These are phyloP conservation scores for Leptinotarsa defecta DNA, from an alignment of 1,140 invertebrate genomes.

Conservation along the genomic window DNA sequence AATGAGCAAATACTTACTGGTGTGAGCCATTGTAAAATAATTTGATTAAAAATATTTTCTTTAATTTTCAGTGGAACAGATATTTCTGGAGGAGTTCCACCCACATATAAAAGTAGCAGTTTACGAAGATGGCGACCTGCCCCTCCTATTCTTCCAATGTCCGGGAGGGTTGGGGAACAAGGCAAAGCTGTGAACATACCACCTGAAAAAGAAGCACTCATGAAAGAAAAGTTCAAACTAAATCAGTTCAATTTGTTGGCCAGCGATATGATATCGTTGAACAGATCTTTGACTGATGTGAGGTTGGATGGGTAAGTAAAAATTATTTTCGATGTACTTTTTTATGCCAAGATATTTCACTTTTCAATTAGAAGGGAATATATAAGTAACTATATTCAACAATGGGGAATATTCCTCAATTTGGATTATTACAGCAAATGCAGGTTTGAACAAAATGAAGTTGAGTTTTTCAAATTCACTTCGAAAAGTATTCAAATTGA, in stretches of 20 bases:
- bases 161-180: constrained; percentile 82
- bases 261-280: constrained; percentile 96
- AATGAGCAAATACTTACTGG: background rate
- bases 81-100: constrained; percentile 19
- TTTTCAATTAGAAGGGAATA: too few relatives aligned
- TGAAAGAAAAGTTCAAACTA: constrained; percentile 94
- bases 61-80: background rate
- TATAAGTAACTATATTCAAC: too few relatives aligned
- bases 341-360: too few relatives aligned
- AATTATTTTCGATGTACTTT: too few relatives aligned
- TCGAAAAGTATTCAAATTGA: too few relatives aligned
- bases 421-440: too few relatives aligned
- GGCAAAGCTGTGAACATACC: constrained; percentile 87
- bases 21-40: background rate
- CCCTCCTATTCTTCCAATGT: constrained; percentile 68
- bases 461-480: too few relatives aligned
- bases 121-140: constrained; percentile 76
- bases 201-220: constrained; percentile 78
- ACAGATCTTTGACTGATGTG: constrained; percentile 93
- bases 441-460: too few relatives aligned
- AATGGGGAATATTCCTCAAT: too few relatives aligned
- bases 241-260: constrained; percentile 99
- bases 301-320: constrained; percentile 82
- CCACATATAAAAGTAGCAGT: constrained; percentile 58
- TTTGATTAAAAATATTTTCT: background rate